Conservation (phyloP, 2,888 invertebrate genomes). For the Punctoribates punctum region DNA sequence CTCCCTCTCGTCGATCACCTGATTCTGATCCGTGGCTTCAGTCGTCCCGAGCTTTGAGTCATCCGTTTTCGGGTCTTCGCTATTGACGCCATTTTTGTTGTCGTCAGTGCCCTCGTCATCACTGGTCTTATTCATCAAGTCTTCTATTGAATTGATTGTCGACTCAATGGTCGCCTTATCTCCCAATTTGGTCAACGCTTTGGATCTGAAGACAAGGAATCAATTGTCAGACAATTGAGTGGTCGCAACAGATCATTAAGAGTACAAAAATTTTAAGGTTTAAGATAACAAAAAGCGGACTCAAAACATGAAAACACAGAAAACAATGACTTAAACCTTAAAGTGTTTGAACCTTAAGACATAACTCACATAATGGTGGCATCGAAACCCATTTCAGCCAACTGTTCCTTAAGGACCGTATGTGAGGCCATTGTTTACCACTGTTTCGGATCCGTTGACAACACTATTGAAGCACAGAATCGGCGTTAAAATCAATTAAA, state of each 20-base stretch:
- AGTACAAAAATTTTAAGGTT: too few species aligned
- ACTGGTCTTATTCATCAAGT: neutral
- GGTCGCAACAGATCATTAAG: neutral
- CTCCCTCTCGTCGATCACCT: neutral
- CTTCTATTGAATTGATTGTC: conserved; percentile 34
- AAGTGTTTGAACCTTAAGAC: neutral
- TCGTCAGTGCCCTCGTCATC: conserved; percentile 12
- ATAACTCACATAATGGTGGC: conserved; percentile 34
- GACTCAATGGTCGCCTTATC: conserved; percentile 42
- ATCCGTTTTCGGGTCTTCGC: neutral
- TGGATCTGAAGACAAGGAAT: conserved; percentile 2
- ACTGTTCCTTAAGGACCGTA: conserved; percentile 35
- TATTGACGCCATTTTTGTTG: neutral
- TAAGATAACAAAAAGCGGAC: too few species aligned
- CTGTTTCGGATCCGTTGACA: too few species aligned
- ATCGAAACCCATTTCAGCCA: conserved; percentile 42
- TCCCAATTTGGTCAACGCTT: conserved; percentile 32
- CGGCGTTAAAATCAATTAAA: too few species aligned
- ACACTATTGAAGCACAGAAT: too few species aligned
- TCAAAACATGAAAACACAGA: too few species aligned
- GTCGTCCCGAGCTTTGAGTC: neutral
- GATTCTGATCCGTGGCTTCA: neutral
- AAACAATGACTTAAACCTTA: neutral
- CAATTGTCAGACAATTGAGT: neutral
- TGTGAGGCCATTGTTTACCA: conserved; percentile 36